phyloP scores from a whole-genome alignment of 1,140 invertebrate genomes.

The Neotoxoptera formosana region DNA sequence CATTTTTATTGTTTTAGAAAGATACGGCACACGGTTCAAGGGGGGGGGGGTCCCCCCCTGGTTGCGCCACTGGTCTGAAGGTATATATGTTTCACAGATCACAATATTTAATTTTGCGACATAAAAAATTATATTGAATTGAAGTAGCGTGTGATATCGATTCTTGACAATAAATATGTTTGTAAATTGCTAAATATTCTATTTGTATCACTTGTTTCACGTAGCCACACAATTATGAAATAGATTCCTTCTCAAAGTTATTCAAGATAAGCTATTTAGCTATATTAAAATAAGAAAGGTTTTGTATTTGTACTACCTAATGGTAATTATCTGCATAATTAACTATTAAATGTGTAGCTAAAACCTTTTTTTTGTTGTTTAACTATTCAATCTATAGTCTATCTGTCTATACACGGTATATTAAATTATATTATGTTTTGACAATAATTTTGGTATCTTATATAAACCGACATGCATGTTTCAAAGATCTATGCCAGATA shows the following conservation, averaged over 20 bases:
- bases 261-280: not conserved
- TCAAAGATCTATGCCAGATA: too few species aligned
- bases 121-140: not conserved
- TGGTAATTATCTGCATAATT: not conserved
- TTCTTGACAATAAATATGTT: not conserved
- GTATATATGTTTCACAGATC: not conserved
- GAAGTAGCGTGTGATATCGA: not conserved
- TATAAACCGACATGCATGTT: too few species aligned
- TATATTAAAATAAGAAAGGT: not conserved
- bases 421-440: too few species aligned
- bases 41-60: too few species aligned
- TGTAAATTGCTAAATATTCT: too few species aligned
- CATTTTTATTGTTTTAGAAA: too few species aligned
- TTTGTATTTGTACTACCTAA: too few species aligned
- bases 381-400: not conserved
- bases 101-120: not conserved
- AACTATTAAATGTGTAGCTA: not conserved
- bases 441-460: too few species aligned
- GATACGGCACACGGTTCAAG: too few species aligned
- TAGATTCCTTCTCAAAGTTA: not conserved
- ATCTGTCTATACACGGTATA: too few species aligned
- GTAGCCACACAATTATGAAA: not conserved
- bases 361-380: not conserved
- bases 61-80: too few species aligned
- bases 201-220: not conserved